Evolutionary conservation across 2,888 invertebrate genomes (phyloP).

Genomic region (Tetanocera ferruginea): DNA sequence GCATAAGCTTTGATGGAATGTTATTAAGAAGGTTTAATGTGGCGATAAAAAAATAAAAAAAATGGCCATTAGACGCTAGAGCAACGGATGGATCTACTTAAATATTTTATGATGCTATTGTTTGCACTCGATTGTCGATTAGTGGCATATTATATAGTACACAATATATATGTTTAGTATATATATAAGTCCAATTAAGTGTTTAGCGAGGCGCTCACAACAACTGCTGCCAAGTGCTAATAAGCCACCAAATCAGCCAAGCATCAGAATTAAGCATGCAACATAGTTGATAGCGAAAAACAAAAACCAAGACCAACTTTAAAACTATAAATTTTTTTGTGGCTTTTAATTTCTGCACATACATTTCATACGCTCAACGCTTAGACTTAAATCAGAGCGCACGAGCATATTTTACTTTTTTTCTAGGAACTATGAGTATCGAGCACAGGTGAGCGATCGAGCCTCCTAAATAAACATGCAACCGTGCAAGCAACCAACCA

Average conservation of each 20-base stretch:
- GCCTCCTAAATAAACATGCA: constrained; percentile 21
- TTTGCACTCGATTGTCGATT: too few relatives aligned
- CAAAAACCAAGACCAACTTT: too few relatives aligned
- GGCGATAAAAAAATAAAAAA: neutral
- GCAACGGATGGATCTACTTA: too few relatives aligned
- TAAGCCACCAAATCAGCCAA: constrained; percentile 40
- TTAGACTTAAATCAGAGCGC: constrained; percentile 23
- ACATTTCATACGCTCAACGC: neutral
- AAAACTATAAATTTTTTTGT: too few relatives aligned
- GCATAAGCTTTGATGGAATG: too few relatives aligned
- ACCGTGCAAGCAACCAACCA: constrained; percentile 2
- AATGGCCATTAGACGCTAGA: neutral
- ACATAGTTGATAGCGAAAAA: neutral
- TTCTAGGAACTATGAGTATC: constrained; percentile 1
- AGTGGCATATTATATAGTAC: neutral
- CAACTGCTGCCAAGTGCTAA: constrained; percentile 26
- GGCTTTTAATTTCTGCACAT: too few relatives aligned
- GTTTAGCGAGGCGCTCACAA: constrained; percentile 21
- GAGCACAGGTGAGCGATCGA: constrained; percentile 4
- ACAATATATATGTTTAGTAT: too few relatives aligned
- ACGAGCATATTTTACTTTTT: too few relatives aligned
- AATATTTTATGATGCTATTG: too few relatives aligned
- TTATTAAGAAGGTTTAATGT: too few relatives aligned
- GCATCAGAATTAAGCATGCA: constrained; percentile 40
- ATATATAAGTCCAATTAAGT: constrained; percentile 18